Conservation (phyloP, 2,113 vertebrate genomes). For the Proteles cristata region DNA sequence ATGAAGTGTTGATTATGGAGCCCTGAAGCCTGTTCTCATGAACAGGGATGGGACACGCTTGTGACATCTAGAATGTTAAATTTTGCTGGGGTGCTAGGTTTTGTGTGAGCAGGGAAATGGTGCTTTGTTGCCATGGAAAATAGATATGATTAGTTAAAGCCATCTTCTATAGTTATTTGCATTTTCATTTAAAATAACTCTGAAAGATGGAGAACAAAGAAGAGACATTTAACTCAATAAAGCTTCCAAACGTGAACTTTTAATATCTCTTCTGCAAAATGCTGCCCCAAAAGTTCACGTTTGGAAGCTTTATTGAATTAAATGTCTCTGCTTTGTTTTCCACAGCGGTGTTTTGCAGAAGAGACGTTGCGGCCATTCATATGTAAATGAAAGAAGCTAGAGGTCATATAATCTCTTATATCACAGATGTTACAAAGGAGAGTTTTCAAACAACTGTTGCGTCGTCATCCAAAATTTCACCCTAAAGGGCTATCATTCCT, state of each 20-base stretch:
- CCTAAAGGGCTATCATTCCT: background rate
- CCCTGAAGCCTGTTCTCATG: background rate
- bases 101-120: background rate
- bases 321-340: too few relatives aligned
- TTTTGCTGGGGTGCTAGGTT: background rate
- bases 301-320: too few relatives aligned
- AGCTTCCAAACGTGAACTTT: background rate
- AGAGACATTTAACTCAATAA: background rate
- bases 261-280: too few relatives aligned
- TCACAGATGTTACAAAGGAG: background rate
- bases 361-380: background rate
- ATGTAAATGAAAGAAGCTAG: slow-evolving; percentile 31
- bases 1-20: background rate
- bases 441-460: slow-evolving; percentile 29
- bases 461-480: background rate
- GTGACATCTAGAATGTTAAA: background rate
- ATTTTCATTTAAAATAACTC: slow-evolving; percentile 21
- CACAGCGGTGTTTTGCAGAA: background rate
- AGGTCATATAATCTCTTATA: background rate
- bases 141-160: background rate
- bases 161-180: slow-evolving; percentile 23
- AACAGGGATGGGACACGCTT: background rate
- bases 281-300: too few relatives aligned
- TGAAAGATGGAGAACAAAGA: slow-evolving; percentile 31
- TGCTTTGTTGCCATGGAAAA: background rate